These are phyloP conservation scores for Thymelicus sylvestris DNA, from an alignment of 2,888 invertebrate species.

Conservation along the genomic window DNA sequence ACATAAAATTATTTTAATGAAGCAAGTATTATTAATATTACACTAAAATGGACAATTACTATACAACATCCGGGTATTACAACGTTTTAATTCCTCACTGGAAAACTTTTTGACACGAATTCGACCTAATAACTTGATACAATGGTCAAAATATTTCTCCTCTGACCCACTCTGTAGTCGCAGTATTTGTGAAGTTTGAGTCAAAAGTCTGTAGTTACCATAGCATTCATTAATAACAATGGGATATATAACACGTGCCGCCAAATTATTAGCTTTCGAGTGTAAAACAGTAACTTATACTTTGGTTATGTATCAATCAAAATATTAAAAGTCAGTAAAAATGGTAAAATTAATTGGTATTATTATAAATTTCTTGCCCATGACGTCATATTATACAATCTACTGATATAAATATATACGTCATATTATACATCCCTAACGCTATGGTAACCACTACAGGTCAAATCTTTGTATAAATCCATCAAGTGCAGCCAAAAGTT, in stretches of 20 bases:
- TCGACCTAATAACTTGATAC: background rate
- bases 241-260: too few species aligned
- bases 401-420: too few species aligned
- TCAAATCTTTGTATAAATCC: background rate
- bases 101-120: background rate
- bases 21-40: constrained; percentile 46
- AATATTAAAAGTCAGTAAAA: too few species aligned
- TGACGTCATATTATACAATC: background rate
- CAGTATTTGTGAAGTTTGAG: background rate
- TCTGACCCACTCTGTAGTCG: background rate
- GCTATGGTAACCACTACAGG: background rate
- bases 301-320: too few species aligned
- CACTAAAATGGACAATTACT: constrained; percentile 45
- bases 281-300: too few species aligned
- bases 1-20: constrained; percentile 61
- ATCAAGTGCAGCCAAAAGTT: too few species aligned
- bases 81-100: background rate
- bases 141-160: background rate
- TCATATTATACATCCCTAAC: background rate
- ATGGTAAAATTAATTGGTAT: too few species aligned
- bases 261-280: too few species aligned
- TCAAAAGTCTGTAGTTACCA: background rate
- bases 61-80: background rate
- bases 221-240: background rate
- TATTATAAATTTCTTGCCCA: background rate